Evolutionary conservation across 2,113 vertebrate species (phyloP).

Genomic region (Catharus bicknelli): DNA sequence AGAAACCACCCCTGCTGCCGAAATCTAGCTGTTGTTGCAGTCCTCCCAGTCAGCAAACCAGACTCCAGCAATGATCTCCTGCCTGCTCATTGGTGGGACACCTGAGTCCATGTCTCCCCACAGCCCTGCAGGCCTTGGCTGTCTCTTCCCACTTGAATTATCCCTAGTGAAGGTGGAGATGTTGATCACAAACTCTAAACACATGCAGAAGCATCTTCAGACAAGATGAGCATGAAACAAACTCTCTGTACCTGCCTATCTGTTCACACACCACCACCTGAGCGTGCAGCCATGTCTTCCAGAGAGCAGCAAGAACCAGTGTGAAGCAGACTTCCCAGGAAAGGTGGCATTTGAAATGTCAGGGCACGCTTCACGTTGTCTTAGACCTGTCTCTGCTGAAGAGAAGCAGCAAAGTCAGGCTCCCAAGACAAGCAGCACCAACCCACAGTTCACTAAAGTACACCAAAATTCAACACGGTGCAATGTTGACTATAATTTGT

Average conservation of each 20-base stretch:
- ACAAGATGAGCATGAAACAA: not conserved
- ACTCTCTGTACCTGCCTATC: not conserved
- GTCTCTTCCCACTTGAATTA: not conserved
- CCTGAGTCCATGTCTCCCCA: accelerated
- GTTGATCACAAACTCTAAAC: not conserved
- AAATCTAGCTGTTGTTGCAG: not conserved
- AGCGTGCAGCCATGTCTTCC: not conserved
- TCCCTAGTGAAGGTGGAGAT: not conserved
- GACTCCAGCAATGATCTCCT: not conserved
- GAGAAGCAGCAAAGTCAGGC: not conserved
- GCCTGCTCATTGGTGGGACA: not conserved
- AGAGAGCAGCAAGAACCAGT: not conserved
- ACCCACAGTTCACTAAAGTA: not conserved
- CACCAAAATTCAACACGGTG: accelerated
- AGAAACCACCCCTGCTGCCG: not conserved
- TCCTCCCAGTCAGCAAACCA: not conserved
- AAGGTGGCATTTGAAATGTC: not conserved
- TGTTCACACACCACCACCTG: not conserved
- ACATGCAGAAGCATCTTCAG: not conserved
- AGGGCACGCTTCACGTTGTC: not conserved
- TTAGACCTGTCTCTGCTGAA: not conserved
- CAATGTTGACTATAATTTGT: accelerated
- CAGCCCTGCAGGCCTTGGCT: not conserved
- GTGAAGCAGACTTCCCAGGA: not conserved
- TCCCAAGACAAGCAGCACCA: not conserved